Percentiles rank a stretch among this genome's conserved stretches.
Evolutionary conservation across 2,797 vertebrate genomes (phyloP).

Genomic region (Spinibarbus caldwelli): DNA sequence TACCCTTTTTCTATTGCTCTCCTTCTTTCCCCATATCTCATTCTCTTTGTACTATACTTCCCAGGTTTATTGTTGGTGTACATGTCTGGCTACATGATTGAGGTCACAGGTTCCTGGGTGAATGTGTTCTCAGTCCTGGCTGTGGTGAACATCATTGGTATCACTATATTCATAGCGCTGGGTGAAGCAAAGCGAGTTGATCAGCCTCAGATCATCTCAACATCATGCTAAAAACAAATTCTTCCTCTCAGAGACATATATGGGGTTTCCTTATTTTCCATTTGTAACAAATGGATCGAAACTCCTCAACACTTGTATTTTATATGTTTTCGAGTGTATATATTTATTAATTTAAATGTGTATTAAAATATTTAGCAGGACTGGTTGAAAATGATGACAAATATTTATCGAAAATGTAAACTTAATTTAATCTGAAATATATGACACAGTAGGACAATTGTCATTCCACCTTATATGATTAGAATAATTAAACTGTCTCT

Average conservation of each 20-base stretch:
- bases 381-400: not conserved
- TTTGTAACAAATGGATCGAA: constrained; percentile 18
- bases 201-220: constrained; percentile 29
- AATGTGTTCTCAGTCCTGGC: constrained; percentile 68
- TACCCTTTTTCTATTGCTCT: not conserved
- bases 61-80: constrained; percentile 74
- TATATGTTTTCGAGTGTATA: not conserved
- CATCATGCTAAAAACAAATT: not conserved
- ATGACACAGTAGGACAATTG: not conserved
- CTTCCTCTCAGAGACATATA: not conserved
- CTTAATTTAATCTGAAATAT: too few species aligned
- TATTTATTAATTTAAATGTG: not conserved
- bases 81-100: constrained; percentile 74
- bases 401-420: too few species aligned
- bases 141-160: constrained; percentile 68
- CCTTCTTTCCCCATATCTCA: not conserved
- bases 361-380: not conserved
- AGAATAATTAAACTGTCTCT: not conserved
- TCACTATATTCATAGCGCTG: constrained; percentile 69
- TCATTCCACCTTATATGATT: not conserved
- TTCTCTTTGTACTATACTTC: not conserved
- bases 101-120: constrained; percentile 72
- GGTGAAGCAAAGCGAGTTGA: constrained; percentile 71
- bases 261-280: constrained; percentile 1
- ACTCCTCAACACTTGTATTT: not conserved